phyloP scores from a whole-genome alignment of 1,140 invertebrate species.

The Sitodiplosis mosellana region DNA sequence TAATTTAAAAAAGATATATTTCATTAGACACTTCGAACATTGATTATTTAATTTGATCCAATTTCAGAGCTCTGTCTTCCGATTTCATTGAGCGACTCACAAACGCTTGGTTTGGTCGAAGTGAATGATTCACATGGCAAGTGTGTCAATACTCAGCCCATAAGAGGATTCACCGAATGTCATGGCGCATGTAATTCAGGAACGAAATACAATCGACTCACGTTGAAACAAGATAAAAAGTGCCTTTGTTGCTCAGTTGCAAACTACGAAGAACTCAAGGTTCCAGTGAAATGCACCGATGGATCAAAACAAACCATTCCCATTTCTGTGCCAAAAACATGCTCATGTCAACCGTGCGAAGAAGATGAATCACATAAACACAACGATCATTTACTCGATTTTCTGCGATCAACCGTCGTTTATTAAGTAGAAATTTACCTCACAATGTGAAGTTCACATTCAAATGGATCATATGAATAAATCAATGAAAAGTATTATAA shows the following conservation, averaged over 20 bases:
- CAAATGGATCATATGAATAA: no score
- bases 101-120: conserved; percentile 35
- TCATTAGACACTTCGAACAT: no score
- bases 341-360: not conserved
- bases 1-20: no score
- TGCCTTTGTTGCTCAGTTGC: conserved; percentile 21
- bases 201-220: conserved; percentile 40
- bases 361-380: not conserved
- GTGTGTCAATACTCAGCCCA: conserved; percentile 37
- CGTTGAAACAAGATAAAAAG: conserved; percentile 21
- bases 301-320: conserved; percentile 4
- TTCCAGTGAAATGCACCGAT: conserved; percentile 19
- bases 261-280: conserved; percentile 14
- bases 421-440: no score
- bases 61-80: conserved; percentile 33
- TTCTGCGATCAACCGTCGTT: no score
- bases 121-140: conserved; percentile 28
- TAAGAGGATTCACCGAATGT: conserved; percentile 42
- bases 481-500: no score
- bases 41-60: no score
- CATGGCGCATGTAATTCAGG: conserved; percentile 42
- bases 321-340: not conserved
- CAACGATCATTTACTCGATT: no score
- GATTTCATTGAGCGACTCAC: conserved; percentile 26
- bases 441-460: no score